Conservation (phyloP, 2,113 vertebrate species). For the Corvus moneduloides region DNA sequence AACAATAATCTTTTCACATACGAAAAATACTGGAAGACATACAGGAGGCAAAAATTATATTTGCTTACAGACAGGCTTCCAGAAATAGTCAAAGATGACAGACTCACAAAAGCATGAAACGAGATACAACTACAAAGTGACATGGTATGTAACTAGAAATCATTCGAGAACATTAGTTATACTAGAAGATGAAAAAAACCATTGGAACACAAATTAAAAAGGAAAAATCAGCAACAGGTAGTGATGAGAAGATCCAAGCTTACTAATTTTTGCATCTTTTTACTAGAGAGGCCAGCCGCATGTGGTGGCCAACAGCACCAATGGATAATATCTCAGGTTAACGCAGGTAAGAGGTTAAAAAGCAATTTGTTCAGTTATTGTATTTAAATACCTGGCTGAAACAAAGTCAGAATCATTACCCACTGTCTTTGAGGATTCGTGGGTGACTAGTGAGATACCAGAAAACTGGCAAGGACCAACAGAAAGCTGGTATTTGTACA, state of each 20-base stretch:
- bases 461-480: neutral
- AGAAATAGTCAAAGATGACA: neutral
- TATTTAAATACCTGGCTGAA: neutral
- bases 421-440: neutral
- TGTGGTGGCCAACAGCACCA: neutral
- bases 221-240: neutral
- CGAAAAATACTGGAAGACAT: neutral
- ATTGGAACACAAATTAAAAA: neutral
- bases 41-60: neutral
- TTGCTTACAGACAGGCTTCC: neutral
- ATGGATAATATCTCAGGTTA: neutral
- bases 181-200: neutral
- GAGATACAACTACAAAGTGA: neutral
- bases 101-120: neutral
- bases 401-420: neutral
- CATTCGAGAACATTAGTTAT: neutral
- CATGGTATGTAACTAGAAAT: neutral
- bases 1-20: neutral
- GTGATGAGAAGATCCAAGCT: neutral
- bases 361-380: neutral
- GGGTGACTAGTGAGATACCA: neutral
- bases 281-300: neutral
- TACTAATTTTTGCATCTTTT: neutral
- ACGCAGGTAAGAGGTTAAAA: neutral
- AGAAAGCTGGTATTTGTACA: neutral